Percentiles rank a stretch among this genome's conserved stretches.
These are phyloP conservation scores for Axinella damicornis DNA, from an alignment of 37 sponge, comb jelly and placozoan species.

Conservation along the genomic window DNA sequence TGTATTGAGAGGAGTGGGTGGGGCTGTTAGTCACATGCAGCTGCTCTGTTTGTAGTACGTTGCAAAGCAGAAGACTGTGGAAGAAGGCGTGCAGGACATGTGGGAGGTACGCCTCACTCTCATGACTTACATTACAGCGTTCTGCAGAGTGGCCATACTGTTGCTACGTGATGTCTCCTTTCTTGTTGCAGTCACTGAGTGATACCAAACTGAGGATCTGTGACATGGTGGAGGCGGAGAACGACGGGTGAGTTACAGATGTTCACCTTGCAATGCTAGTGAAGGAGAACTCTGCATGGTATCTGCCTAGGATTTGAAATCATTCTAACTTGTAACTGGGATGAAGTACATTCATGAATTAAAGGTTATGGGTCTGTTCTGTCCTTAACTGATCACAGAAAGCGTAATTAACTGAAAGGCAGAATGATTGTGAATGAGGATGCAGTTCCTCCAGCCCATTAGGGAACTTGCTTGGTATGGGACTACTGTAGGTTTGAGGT, in stretches of 20 bases:
- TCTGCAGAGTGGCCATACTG: neutral
- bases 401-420: too few relatives aligned
- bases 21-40: too few relatives aligned
- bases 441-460: too few relatives aligned
- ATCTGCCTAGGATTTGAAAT: too few relatives aligned
- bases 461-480: too few relatives aligned
- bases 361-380: too few relatives aligned
- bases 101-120: constrained; percentile 63
- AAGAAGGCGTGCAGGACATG: constrained; percentile 61
- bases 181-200: constrained; percentile 40
- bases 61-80: constrained; percentile 23
- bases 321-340: too few relatives aligned
- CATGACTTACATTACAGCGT: neutral
- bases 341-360: too few relatives aligned
- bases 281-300: too few relatives aligned
- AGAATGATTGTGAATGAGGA: too few relatives aligned
- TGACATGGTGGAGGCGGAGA: constrained; percentile 51
- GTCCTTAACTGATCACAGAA: too few relatives aligned
- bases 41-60: constrained; percentile 16
- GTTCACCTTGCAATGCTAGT: neutral
- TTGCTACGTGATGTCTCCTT: too few relatives aligned
- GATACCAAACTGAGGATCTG: constrained; percentile 55
- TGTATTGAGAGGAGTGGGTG: neutral
- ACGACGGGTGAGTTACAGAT: constrained; percentile 71
- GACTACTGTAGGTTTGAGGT: neutral